Base-by-base conservation (phyloP, 1,140 invertebrate genomes). In the Colletes gigas region DNA sequence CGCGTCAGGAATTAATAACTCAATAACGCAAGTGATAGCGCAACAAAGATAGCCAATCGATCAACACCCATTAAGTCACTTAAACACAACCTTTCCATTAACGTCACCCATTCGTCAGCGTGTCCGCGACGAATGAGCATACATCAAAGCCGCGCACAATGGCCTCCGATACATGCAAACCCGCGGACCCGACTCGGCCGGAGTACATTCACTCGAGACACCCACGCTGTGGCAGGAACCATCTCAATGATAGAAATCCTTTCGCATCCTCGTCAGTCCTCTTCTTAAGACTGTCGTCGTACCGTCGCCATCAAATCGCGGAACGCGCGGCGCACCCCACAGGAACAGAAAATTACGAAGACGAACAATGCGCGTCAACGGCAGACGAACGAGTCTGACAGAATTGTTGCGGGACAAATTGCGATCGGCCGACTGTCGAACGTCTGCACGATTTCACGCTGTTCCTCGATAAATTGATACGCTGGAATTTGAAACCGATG, bases 71-170 rank as follows among this genome's bases (percentile, higher is more conserved):
- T 79, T 79, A 79, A 55, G 69, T 66, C 70, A 15, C 59, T 71
- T 79, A 79, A 79, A 79, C 77, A 79, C 77, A 79, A 54, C 70
- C 77, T 79, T 79, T 79, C 77, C 77, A 79, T 79, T 79, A 79
- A 79, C 50, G 66, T 65, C 14, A 19, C 60, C 55, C 60, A 73
- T 79, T 65, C 77, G 77, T 79, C 77, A 79, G 50, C 77, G 60
- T 44, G 69, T 55, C 69, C 41, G 50, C 39, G 60, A 39, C 77
- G 69, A 30, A 62, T 19, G 69, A 50, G 77, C 77, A 79, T 79
- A 79, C 77, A 79, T 79, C 77, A 79, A 79, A 79, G 60, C 77
- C 19, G 3, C 19, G 50, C 69, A 73, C 77, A 79, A 79, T 79
- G 77, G 69, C 9, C 70, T 44, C 60, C 66, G 67, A 78, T 78